Evolutionary conservation across 2,797 vertebrate species (phyloP), one percentile per base, ranked within the genome.

Genomic region (Ammospiza maritima): DNA sequence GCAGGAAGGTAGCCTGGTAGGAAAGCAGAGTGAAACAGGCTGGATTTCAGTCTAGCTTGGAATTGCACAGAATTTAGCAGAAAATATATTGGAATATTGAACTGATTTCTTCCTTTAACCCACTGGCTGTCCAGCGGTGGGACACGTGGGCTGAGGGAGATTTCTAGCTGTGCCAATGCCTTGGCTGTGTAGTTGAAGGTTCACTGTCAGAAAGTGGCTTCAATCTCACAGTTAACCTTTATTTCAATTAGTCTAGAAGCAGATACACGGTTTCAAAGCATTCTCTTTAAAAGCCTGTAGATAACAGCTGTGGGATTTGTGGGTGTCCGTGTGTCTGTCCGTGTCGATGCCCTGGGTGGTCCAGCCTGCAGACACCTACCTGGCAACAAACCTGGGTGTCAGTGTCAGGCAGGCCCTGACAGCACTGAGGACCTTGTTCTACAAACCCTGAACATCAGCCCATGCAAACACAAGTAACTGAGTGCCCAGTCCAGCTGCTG

Each of bases 121-220:
- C 40, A 11, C 38, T 44, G 60, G 5, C 45, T 62, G 67, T 62
- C 79, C 85, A 47, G 83, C 51, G 12, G 53, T 4, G 47, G 26
- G 8, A 2, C 60, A 7, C 30, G 3, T 0, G 4, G 18, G 12
- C 17, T 62, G 77, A 36, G 58, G 71, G 76, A 51, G 60, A 61
- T 87, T 78, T 81, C 60, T 56, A 48, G 67, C 88, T 67, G 69
- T 91, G 91, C 84, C 58, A 12, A 44, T 90, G 91, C 88, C 89
- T 89, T 40, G 0, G 2, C 92, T 74, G 11, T 61, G 91, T 14
- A 14, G 38, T 40, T 40, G 38, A 40, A 40, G 38, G 79, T 92
- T 94, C 94, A 60, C 74, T 74, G 92, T 71, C 92, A 85, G 61
- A n/a, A 89, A 78, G 27, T 26, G 70, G 22, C 40, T 67, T 47